Evolutionary conservation across 2,113 vertebrate genomes (phyloP), one percentile per base, ranked within the genome.

Genomic region (Ardeotis arabs): DNA sequence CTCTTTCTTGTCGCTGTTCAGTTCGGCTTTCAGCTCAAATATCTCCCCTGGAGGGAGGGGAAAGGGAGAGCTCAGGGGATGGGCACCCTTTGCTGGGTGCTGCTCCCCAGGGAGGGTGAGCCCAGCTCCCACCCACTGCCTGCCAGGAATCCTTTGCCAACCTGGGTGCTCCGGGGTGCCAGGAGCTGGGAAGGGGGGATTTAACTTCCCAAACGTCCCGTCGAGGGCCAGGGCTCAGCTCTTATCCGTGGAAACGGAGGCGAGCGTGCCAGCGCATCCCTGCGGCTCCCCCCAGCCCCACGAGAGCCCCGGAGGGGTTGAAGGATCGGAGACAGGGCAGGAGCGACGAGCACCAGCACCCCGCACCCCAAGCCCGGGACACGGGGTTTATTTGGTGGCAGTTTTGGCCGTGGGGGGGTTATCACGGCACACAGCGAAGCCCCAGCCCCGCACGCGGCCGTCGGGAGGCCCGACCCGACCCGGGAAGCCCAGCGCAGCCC

Each of bases 1-100:
- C 97, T 99, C 99, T 93, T 99, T 99, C 97, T 99, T 99, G 97
- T 99, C 99, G 7, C 99, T 99, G 98, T 99, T 99, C 45, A 99
- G 98, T 93, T 99, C 99, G 2, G 99, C 99, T 95, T 99, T 99
- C 96, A 99, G 98, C 97, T 99, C 99, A 95, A 99, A 99, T 90
- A 99, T 99, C 98, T 99, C 99, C 81, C 99, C 99, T 99, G 96
- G 28, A 92, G 45, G 95, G 92, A 91, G 6, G 19, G 68, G 37
- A 25, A 70, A 70, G 5, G 6, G 41, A 39, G 44, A 90, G 62
- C 37, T 47, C 63, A 28, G 49, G 37, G 25, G 2, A 47, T 11
- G 45, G n/a, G 52, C 29, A 47, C 7, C 47, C 44, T 29, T 6
- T 9, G 14, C 59, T 29, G 41, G 55, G 60, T 45, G 82, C 62